phyloP scores from a whole-genome alignment of 2,113 vertebrate species.

The Apodemus speciosus region DNA sequence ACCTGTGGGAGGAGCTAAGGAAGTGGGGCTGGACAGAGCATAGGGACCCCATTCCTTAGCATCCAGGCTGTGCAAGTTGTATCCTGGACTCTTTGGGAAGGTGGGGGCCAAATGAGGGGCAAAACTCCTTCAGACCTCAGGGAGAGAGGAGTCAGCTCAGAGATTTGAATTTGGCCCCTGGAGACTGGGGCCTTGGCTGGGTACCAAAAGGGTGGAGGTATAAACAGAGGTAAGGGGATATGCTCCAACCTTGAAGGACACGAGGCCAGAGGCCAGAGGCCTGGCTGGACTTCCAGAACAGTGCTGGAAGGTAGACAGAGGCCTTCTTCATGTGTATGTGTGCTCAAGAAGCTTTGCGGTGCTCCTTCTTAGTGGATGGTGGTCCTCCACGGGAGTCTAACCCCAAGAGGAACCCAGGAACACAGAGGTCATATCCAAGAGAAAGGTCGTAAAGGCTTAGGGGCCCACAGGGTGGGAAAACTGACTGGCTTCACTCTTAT shows the following conservation, averaged over 20 bases:
- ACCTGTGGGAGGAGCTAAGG: background rate
- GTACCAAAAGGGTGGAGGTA: background rate
- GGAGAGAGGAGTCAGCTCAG: accelerated
- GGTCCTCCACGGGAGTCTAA: background rate
- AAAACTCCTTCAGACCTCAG: background rate
- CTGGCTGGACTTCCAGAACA: background rate
- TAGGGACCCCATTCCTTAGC: background rate
- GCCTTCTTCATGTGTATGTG: background rate
- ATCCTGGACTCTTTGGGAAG: background rate
- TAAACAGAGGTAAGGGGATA: accelerated
- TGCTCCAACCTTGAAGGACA: background rate
- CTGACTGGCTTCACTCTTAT: background rate
- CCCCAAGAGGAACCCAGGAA: background rate
- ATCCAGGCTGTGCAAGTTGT: background rate
- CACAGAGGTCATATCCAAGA: background rate
- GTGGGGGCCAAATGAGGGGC: background rate
- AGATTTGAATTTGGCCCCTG: background rate
- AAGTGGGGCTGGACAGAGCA: background rate
- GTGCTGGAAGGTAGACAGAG: background rate
- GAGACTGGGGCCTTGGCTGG: constrained; percentile 1
- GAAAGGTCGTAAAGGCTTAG: background rate
- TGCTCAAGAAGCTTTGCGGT: background rate
- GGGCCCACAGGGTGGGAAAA: background rate
- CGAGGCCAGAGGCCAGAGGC: background rate
- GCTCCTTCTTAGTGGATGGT: background rate